Base-by-base conservation (phyloP, 2,797 vertebrate genomes). In the Diceros bicornis region DNA sequence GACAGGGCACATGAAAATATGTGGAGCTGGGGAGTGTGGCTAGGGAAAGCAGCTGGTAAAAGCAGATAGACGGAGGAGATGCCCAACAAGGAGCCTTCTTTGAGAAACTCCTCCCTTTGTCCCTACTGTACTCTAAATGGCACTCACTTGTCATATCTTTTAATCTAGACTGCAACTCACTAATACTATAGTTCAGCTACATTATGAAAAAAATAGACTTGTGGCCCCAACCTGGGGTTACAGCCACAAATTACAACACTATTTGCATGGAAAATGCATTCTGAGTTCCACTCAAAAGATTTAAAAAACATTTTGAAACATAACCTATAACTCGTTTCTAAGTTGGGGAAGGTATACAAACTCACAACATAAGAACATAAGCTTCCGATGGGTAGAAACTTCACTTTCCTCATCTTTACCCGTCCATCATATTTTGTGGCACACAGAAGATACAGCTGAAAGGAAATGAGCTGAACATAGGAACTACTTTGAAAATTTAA, bases 381-480 rank as follows among this genome's bases (percentile, higher is more conserved):
- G 29, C 25, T 88, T 71, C 37, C 69, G 90, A 44, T 83, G 4
- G 23, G 29, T 27, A 55, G n/a, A 91, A 59, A 74, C n/a, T 44
- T 96, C 9, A 44, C 74, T 86, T 93, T 93, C 25, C 52, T 75
- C 29, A 20, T 20, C 20, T 81, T 68, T 75, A 81, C 29, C 41
- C 41, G 74, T 21, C 21, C 23, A 89, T 77, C 32, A 57, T 14
- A 83, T 32, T 61, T 32, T 50, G 13, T 47, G 37, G 37, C 17
- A 52, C 23, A 81, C 9, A 90, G 52, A 81, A 20, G n/a, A 93
- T 50, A 79, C 20, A 50, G 44, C 23, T 69, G n/a, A 72, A 91
- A 83, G 74, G 29, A 89, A 88, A 91, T 52, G 55, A 91, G 61
- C 50, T 82, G 71, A 89, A 75, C 13, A 34, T n/a, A 90, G 71